Evolutionary conservation across 2,888 invertebrate genomes (phyloP).

Genomic region (Caenorhabditis sp.): DNA sequence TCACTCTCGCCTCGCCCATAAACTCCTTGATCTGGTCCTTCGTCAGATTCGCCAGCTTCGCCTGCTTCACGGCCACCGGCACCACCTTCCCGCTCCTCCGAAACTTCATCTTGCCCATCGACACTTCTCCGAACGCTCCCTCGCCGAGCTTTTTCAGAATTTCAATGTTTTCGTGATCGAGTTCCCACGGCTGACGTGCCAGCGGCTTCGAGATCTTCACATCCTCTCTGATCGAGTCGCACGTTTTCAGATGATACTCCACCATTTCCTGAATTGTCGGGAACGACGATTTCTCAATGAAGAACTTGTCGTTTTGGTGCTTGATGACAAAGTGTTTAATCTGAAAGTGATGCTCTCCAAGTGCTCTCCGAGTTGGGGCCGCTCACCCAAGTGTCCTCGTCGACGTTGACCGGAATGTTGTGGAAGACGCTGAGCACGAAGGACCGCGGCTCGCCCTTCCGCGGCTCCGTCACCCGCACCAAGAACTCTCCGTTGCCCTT

Average conservation of each 20-base stretch:
- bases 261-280: constrained; percentile 48
- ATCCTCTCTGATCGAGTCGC: constrained; percentile 34
- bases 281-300: constrained; percentile 52
- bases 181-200: constrained; percentile 65
- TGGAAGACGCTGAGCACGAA: constrained; percentile 24
- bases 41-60: constrained; percentile 64
- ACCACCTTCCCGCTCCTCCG: constrained; percentile 34
- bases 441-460: constrained; percentile 12
- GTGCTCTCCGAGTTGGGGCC: neutral
- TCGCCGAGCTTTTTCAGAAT: constrained; percentile 69
- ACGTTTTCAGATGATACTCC: constrained; percentile 37
- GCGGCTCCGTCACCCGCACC: constrained; percentile 26
- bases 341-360: constrained; percentile 1
- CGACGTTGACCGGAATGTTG: constrained; percentile 9
- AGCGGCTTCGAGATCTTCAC: constrained; percentile 39
- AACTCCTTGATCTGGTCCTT: constrained; percentile 73
- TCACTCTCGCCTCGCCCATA: constrained; percentile 74
- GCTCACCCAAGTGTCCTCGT: constrained; percentile 34
- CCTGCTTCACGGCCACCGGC: constrained; percentile 61
- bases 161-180: constrained; percentile 64
- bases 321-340: constrained; percentile 66
- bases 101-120: constrained; percentile 33
- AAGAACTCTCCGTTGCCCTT: constrained; percentile 32
- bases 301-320: constrained; percentile 25
- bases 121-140: constrained; percentile 72